A percentile compares a stretch with the other conserved stretches of the same genome.
These are phyloP conservation scores for Phylloscopus whistleri DNA, from an alignment of 2,113 vertebrate genomes.

Conservation along the genomic window DNA sequence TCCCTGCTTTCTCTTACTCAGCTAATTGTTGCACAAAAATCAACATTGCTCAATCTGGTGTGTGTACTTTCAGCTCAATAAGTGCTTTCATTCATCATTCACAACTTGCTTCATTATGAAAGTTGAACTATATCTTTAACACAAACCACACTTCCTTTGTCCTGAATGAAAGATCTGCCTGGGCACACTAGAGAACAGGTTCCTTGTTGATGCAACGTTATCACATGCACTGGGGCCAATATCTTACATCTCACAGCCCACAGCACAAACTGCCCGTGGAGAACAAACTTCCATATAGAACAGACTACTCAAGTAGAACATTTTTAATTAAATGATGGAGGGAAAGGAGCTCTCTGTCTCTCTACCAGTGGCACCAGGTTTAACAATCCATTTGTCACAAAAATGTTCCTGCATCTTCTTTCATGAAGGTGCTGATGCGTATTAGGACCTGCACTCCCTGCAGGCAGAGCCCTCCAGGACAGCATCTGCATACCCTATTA, in stretches of 20 bases:
- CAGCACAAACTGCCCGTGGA: neutral
- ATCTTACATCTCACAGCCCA: slow-evolving; percentile 19
- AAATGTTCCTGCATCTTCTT: neutral
- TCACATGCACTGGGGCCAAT: neutral
- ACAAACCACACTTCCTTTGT: slow-evolving; percentile 59
- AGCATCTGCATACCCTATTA: neutral
- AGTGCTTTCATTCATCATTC: slow-evolving; percentile 60
- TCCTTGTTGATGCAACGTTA: neutral
- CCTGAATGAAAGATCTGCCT: slow-evolving; percentile 25
- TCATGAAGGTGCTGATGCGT: neutral
- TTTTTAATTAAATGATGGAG: slow-evolving; percentile 6
- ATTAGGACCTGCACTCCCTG: neutral
- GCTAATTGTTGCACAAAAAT: slow-evolving; percentile 52
- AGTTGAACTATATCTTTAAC: slow-evolving; percentile 54
- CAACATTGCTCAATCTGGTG: slow-evolving; percentile 52
- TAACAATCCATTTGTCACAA: slow-evolving; percentile 3
- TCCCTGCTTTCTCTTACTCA: slow-evolving; percentile 30
- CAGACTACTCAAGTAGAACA: neutral
- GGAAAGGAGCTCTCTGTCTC: neutral
- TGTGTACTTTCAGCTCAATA: slow-evolving; percentile 50
- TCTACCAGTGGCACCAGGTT: neutral
- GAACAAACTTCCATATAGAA: neutral
- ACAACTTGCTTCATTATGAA: slow-evolving; percentile 53
- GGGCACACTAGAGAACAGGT: slow-evolving; percentile 20
- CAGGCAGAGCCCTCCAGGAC: neutral